Conservation (phyloP, 2,888 invertebrate genomes). For the Parapristionchus giblindavisi region DNA sequence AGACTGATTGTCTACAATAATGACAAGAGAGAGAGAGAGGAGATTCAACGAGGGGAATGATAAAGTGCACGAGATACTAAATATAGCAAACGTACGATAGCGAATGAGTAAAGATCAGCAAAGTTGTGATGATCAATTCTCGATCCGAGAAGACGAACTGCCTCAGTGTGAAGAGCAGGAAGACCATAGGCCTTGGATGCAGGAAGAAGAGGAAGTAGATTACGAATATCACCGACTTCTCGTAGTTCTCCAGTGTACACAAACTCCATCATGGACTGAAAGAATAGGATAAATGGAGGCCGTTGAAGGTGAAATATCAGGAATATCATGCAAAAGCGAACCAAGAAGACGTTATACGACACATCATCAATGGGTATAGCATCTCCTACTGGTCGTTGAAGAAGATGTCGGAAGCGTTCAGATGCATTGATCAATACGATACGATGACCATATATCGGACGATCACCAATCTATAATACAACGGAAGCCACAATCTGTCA, state of each 20-base stretch:
- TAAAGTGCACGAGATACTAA: too few relatives aligned
- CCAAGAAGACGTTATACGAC: constrained; percentile 90
- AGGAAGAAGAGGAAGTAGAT: constrained; percentile 83
- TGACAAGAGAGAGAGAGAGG: not conserved
- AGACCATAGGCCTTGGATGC: constrained; percentile 91
- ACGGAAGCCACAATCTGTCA: not conserved
- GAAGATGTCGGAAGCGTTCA: constrained; percentile 46
- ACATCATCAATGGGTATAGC: constrained; percentile 87
- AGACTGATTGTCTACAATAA: not conserved
- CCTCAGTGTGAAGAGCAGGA: constrained; percentile 84
- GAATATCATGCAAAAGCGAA: constrained; percentile 66
- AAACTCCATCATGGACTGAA: constrained; percentile 88
- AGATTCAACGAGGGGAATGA: too few relatives aligned
- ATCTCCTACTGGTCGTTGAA: constrained; percentile 37
- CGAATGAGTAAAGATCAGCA: constrained; percentile 82
- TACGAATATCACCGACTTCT: constrained; percentile 81
- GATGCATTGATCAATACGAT: constrained; percentile 84
- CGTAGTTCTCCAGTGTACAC: constrained; percentile 88
- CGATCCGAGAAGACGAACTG: constrained; percentile 83
- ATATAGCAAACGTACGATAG: constrained; percentile 43
- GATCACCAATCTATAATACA: constrained; percentile 76
- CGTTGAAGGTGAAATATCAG: not conserved
- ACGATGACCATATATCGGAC: constrained; percentile 90
- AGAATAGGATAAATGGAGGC: not conserved
- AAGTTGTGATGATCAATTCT: constrained; percentile 85